Conservation (phyloP, 2,797 vertebrate genomes). For the Coreius guichenoti region DNA sequence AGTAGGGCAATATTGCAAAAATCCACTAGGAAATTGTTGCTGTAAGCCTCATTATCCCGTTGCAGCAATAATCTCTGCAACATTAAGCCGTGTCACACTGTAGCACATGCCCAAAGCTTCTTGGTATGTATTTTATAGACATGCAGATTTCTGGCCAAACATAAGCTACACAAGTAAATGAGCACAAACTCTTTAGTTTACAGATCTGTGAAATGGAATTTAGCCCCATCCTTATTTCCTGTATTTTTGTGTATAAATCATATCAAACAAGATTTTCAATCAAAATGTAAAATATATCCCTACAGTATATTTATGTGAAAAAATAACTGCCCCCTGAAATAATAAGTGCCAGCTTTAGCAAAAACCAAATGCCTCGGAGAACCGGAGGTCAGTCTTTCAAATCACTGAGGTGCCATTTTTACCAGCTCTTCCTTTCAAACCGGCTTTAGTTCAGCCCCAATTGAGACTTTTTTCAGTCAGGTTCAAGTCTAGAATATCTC, state of each 20-base stretch:
- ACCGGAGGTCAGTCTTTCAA: too few relatives aligned
- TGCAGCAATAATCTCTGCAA: neutral
- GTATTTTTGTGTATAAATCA: neutral
- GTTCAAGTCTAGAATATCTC: neutral
- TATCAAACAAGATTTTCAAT: neutral
- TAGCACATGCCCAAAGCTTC: neutral
- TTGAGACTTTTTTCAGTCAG: neutral
- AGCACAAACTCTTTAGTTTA: neutral
- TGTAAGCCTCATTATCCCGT: neutral
- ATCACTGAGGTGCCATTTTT: too few relatives aligned
- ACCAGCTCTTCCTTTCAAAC: neutral
- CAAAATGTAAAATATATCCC: too few relatives aligned
- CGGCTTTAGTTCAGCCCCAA: neutral
- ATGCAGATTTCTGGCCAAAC: neutral
- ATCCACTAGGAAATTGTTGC: neutral
- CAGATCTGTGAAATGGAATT: neutral
- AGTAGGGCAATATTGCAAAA: neutral
- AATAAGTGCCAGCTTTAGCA: neutral
- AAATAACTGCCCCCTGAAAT: neutral
- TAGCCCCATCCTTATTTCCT: neutral
- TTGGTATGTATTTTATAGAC: neutral
- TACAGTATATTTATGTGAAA: neutral
- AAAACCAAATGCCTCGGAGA: neutral
- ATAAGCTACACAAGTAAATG: neutral
- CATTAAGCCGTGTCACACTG: neutral